These are phyloP conservation scores for Ylistrum balloti DNA, from an alignment of 1,140 invertebrate genomes.

Conservation along the genomic window DNA sequence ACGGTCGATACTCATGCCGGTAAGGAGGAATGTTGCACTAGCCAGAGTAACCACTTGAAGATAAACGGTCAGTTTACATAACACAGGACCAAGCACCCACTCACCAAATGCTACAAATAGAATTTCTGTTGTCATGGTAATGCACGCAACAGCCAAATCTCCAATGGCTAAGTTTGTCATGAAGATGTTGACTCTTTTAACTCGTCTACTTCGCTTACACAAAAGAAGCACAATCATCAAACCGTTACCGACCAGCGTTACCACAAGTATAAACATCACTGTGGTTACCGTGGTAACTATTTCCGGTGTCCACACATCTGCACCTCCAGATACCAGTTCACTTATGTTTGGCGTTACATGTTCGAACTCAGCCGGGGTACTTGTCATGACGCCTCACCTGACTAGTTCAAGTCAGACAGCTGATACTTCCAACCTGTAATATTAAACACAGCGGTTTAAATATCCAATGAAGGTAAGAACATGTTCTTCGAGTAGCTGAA, in stretches of 20 bases:
- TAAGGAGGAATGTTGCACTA: constrained; percentile 82
- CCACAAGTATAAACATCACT: constrained; percentile 80
- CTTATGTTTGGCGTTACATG: not conserved
- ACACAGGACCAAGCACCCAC: constrained; percentile 82
- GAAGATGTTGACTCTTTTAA: constrained; percentile 80
- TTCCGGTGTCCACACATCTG: constrained; percentile 75
- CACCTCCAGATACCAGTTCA: not conserved
- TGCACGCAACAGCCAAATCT: constrained; percentile 82
- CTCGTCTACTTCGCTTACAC: constrained; percentile 71
- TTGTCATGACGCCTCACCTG: not conserved
- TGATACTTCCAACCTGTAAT: not conserved
- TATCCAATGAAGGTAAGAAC: no score
- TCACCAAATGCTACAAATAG: constrained; percentile 82
- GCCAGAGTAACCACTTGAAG: constrained; percentile 83
- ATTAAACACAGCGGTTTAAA: not conserved
- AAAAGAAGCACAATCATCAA: constrained; percentile 74
- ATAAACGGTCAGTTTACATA: constrained; percentile 83
- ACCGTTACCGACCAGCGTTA: constrained; percentile 77
- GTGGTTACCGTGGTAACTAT: constrained; percentile 79
- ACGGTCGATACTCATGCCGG: constrained; percentile 83
- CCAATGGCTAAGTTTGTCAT: constrained; percentile 83
- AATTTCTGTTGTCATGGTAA: constrained; percentile 84
- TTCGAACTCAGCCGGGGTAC: not conserved
- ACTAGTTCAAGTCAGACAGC: not conserved
- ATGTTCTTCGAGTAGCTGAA: no score